Conservation (phyloP, 1,140 invertebrate species). For the Agrilus planipennis region DNA sequence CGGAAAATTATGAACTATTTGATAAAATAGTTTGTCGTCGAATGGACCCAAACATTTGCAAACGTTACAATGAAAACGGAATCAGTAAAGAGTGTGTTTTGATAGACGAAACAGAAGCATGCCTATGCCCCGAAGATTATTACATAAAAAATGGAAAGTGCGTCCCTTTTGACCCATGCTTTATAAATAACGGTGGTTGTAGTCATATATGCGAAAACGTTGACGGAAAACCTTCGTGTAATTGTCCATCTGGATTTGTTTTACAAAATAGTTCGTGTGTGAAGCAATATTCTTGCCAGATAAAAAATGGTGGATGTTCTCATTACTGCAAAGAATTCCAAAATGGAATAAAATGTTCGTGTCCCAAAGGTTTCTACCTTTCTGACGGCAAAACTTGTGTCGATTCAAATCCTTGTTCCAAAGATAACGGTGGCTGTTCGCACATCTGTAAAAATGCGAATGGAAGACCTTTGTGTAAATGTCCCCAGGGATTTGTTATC, state of each 20-base stretch:
- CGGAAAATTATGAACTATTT: slow-evolving; percentile 19
- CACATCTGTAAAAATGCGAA: too few relatives aligned
- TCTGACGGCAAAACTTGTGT: slow-evolving; percentile 36
- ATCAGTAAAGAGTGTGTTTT: too few relatives aligned
- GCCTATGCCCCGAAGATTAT: slow-evolving; percentile 48
- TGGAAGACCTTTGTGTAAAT: slow-evolving; percentile 40
- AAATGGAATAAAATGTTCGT: slow-evolving; percentile 45
- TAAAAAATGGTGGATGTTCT: slow-evolving; percentile 28
- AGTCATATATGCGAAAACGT: slow-evolving; percentile 32
- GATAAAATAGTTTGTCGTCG: too few relatives aligned
- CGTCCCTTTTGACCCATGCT: slow-evolving; percentile 46
- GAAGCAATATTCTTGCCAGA: neutral
- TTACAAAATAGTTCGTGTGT: slow-evolving; percentile 31
- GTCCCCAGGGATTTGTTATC: slow-evolving; percentile 46
- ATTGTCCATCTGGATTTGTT: slow-evolving; percentile 57
- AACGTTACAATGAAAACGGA: too few relatives aligned
- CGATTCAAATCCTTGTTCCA: slow-evolving; percentile 35
- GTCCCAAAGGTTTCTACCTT: slow-evolving; percentile 43
- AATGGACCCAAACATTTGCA: too few relatives aligned
- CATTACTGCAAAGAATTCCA: slow-evolving; percentile 45
- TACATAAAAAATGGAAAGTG: slow-evolving; percentile 42
- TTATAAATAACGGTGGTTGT: slow-evolving; percentile 40
- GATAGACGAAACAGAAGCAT: slow-evolving; percentile 47
- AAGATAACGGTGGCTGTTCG: slow-evolving; percentile 32
- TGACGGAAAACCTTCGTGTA: slow-evolving; percentile 37